Conservation (phyloP, 2,113 vertebrate genomes). For the Emydocephalus ijimae region DNA sequence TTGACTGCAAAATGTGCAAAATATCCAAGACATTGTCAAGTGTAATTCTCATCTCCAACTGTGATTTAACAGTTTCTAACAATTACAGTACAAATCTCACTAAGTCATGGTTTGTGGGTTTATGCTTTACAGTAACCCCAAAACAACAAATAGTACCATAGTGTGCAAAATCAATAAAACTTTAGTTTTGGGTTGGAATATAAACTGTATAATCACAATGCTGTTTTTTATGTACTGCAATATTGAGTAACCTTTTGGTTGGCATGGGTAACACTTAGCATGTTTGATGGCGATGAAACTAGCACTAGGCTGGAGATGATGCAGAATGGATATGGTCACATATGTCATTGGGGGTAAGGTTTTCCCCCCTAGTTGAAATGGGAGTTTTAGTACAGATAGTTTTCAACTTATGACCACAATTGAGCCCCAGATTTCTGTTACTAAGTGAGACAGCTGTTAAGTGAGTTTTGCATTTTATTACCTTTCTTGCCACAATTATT, state of each 20-base stretch:
- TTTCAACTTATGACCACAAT: no score
- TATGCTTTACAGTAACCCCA: neutral
- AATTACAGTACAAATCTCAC: neutral
- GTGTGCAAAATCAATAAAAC: neutral
- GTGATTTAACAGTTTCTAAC: neutral
- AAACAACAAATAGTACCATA: neutral
- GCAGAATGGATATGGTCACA: neutral
- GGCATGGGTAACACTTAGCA: neutral
- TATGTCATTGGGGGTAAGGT: neutral
- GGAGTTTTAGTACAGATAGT: neutral
- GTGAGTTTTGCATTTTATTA: neutral
- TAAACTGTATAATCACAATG: neutral
- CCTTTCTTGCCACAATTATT: neutral
- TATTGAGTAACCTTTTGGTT: neutral
- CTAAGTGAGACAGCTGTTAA: no score
- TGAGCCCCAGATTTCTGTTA: no score
- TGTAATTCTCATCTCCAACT: neutral
- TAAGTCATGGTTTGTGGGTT: neutral
- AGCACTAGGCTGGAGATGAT: neutral
- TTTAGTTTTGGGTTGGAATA: neutral
- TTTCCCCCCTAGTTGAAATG: neutral
- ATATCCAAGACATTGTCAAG: neutral
- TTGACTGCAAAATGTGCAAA: neutral
- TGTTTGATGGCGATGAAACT: neutral
- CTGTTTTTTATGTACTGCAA: neutral